A percentile compares a stretch with the other conserved stretches of the same genome.
phyloP scores from a whole-genome alignment of 2,797 vertebrate genomes.

The Tiaroga cobitis region DNA sequence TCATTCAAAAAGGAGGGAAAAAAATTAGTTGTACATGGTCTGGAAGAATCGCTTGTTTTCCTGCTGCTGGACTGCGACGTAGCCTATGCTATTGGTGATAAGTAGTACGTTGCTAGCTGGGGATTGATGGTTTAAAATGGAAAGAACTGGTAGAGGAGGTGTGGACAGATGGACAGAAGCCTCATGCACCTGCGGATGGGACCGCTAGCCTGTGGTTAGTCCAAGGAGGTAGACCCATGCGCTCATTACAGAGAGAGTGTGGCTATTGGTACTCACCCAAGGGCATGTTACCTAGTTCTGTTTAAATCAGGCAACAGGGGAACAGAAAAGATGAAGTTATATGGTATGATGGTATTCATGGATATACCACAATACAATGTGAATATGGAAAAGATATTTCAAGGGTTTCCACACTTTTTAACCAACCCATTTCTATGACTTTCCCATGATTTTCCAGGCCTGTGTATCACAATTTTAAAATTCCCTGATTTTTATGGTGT shows the following conservation, averaged over 20 bases:
- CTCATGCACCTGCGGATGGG: constrained; percentile 77
- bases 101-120: constrained; percentile 46
- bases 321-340: constrained; percentile 69
- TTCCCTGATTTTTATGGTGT: background rate
- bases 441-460: background rate
- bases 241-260: constrained; percentile 80
- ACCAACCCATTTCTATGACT: background rate
- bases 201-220: constrained; percentile 74
- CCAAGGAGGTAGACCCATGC: constrained; percentile 86
- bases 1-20: constrained; percentile 14
- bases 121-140: constrained; percentile 59
- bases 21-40: constrained; percentile 29
- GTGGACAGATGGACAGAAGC: constrained; percentile 71
- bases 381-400: background rate
- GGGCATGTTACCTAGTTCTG: constrained; percentile 97
- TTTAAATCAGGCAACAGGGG: constrained; percentile 81
- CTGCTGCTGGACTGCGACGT: constrained; percentile 19
- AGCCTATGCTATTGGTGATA: constrained; percentile 40
- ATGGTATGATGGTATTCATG: background rate
- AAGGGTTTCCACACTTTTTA: background rate
- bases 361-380: background rate
- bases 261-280: constrained; percentile 89
- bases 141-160: constrained; percentile 47
- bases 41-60: background rate
- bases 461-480: background rate